phyloP scores from a whole-genome alignment of 2,888 invertebrate species.

The Cenopis cana region DNA sequence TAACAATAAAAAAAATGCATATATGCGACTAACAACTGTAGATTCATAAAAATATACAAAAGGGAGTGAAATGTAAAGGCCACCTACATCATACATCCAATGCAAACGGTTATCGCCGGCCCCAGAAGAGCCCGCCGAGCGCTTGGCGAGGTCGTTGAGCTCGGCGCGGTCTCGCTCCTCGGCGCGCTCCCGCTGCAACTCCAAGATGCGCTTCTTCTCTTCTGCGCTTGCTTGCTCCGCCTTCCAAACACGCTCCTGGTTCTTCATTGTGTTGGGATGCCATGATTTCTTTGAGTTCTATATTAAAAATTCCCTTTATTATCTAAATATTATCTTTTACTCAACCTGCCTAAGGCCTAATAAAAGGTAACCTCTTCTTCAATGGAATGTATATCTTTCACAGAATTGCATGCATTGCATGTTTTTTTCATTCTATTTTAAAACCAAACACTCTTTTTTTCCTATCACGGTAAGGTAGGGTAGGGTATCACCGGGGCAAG shows the following conservation, averaged over 20 bases:
- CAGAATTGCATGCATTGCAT: no score
- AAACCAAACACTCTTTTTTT: no score
- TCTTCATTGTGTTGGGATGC: constrained; percentile 91
- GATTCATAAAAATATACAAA: neutral
- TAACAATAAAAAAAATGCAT: no score
- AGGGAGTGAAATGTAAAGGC: neutral
- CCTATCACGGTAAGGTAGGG: no score
- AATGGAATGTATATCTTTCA: no score
- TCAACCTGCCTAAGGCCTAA: no score
- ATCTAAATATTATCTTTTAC: no score
- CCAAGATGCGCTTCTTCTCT: constrained; percentile 88
- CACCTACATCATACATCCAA: constrained; percentile 94
- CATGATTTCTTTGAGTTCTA: constrained; percentile 92
- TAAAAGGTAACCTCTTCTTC: no score
- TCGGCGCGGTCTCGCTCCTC: constrained; percentile 88
- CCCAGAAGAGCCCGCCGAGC: constrained; percentile 73
- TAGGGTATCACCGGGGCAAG: no score
- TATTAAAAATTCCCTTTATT: constrained; percentile 41
- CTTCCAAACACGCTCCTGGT: constrained; percentile 92
- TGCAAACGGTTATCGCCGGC: constrained; percentile 87
- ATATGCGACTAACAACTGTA: no score
- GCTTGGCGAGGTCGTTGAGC: constrained; percentile 86
- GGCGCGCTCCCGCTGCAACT: constrained; percentile 88
- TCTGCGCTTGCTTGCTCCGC: constrained; percentile 90
- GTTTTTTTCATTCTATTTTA: no score